Evolutionary conservation across 2,888 invertebrate genomes (phyloP), one percentile per base, ranked within the genome.

Genomic region (Nemoura dubitans): DNA sequence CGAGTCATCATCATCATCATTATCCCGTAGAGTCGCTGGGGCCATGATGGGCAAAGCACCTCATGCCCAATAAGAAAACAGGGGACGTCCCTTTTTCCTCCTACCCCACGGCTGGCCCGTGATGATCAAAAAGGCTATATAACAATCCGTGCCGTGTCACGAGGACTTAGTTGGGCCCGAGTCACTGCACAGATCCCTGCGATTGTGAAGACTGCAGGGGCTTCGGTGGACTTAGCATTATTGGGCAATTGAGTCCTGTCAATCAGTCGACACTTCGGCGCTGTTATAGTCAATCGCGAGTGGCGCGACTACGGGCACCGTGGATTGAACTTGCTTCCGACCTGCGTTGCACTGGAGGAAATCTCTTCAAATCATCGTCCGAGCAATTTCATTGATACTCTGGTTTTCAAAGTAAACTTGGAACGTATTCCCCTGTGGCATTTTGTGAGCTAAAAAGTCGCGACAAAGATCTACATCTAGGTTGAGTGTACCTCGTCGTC

Each of bases 1-100:
- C 30, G 36, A 25, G 77, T 84, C 85, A 87, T 85, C 87, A 86
- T 87, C 85, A 87, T 87, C 87, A 87, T 87, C 87, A 87, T 86
- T 85, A 87, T 87, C 84, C 27, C 36, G 36, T 84, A 29, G 43
- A 84, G 76, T 21, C 81, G 28, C 2, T 6, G 10, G 36, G 36
- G 36, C 36, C 36, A 21, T 59, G 21, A 59, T 59, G 59, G 59
- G 59, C 59, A 81, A 81, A 81, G 30, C 81, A 81, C 30, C 81
- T 83, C 36, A 36, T 42, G 27, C 14, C 84, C 84, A 84, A 84
- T 84, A 76, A 84, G 84, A 84, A 84, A 59, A 43, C 59, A 84
- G 84, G 28, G 10, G 10, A 26, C 59, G 43, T n/a, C 30, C 81
- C 81, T 81, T 14, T 83, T 25, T 28, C 84, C 84, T 59, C 84